These are phyloP conservation scores for Gadopsis marmoratus DNA, from an alignment of 2,797 vertebrate species.

Conservation along the genomic window DNA sequence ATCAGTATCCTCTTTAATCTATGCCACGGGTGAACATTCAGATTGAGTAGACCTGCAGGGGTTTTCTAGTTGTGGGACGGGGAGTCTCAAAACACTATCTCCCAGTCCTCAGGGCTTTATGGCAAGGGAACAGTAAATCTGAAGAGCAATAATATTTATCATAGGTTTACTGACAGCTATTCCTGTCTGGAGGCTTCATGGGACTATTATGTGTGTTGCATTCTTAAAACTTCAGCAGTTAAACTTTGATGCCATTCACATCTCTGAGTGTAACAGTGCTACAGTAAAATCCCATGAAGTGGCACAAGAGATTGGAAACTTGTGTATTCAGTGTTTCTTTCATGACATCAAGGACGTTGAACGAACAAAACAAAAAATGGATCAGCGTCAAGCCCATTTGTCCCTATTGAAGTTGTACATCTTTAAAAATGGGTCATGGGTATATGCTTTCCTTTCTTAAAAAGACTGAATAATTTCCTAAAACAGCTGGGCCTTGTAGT, in stretches of 20 bases:
- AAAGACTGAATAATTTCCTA: not conserved
- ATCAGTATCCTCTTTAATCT: conserved; percentile 82
- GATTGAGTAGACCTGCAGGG: conserved; percentile 42
- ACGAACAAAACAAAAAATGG: not conserved
- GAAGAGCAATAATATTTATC: conserved; percentile 57
- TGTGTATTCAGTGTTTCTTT: too few relatives aligned
- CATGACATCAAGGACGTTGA: too few relatives aligned
- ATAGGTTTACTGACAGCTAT: conserved; percentile 51
- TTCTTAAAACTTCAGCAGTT: conserved; percentile 8
- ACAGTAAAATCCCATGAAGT: not conserved
- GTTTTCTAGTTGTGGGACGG: conserved; percentile 45
- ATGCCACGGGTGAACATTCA: conserved; percentile 51
- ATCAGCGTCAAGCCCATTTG: too few relatives aligned
- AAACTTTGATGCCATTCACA: not conserved
- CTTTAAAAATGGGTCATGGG: too few relatives aligned
- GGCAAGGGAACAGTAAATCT: conserved; percentile 55
- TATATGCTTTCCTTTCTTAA: too few relatives aligned
- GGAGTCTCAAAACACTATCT: conserved; percentile 31
- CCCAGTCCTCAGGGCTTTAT: conserved; percentile 46
- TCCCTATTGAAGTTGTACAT: too few relatives aligned
- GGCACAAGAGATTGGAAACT: not conserved
- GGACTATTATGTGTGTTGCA: not conserved
- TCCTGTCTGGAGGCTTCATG: conserved; percentile 30
- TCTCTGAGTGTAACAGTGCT: not conserved
- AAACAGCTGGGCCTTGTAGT: not conserved